A percentile compares a stretch with the other conserved stretches of the same genome.
Evolutionary conservation across 1,140 invertebrate species (phyloP).

Genomic region (Calephelis nemesis): DNA sequence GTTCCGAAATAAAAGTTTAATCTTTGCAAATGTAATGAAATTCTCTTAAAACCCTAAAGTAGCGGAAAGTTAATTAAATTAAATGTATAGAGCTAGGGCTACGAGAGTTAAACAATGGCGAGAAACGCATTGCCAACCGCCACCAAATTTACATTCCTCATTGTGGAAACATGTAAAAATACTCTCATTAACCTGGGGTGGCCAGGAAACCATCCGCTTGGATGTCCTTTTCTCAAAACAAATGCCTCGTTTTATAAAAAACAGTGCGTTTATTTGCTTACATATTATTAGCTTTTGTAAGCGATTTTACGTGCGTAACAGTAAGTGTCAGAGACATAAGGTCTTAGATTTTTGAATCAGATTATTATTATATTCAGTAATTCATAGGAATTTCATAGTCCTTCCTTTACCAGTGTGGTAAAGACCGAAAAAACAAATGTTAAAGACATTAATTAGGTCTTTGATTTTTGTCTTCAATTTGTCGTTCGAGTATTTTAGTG

Average conservation of each 20-base stretch:
- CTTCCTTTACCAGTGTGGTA: too few species aligned
- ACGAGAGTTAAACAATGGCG: slow-evolving; percentile 67
- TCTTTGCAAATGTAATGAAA: slow-evolving; percentile 42
- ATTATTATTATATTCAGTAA: too few species aligned
- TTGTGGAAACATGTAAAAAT: slow-evolving; percentile 73
- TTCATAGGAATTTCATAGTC: too few species aligned
- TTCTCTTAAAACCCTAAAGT: slow-evolving; percentile 51
- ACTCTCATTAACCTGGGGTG: slow-evolving; percentile 72
- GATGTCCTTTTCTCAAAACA: slow-evolving; percentile 29
- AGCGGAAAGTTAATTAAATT: slow-evolving; percentile 60
- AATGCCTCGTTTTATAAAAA: slow-evolving; percentile 9
- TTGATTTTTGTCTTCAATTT: too few species aligned
- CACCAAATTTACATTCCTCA: slow-evolving; percentile 75
- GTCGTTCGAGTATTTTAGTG: too few species aligned
- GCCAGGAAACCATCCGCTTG: slow-evolving; percentile 52
- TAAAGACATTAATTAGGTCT: too few species aligned
- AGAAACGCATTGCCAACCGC: slow-evolving; percentile 64
- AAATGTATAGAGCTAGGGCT: slow-evolving; percentile 58
- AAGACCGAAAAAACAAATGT: too few species aligned
- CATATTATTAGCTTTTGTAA: too few species aligned
- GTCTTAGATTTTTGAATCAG: too few species aligned
- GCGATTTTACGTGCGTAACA: too few species aligned
- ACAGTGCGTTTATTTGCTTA: background rate
- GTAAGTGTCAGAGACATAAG: too few species aligned
- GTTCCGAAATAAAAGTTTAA: background rate